Percentiles rank a stretch among this genome's conserved stretches.
phyloP scores from a whole-genome alignment of 2,113 vertebrate species.

The Circaetus cinerascens region DNA sequence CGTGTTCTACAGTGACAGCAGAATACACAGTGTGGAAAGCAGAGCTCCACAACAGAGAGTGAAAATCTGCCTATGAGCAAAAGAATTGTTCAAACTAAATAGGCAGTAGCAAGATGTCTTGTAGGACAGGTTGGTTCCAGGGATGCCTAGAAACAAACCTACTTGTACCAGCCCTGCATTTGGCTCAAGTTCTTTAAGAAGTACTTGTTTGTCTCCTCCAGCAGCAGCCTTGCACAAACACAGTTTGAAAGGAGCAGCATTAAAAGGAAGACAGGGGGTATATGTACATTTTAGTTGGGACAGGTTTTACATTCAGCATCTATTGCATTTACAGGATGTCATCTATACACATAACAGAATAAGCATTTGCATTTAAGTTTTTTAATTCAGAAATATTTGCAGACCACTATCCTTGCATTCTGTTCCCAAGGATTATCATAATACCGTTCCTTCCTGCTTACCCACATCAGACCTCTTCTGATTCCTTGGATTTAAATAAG shows the following conservation, averaged over 20 bases:
- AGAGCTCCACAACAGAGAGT: not conserved
- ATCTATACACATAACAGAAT: not conserved
- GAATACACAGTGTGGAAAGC: not conserved
- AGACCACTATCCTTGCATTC: not conserved
- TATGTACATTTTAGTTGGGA: not conserved
- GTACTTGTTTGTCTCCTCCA: not conserved
- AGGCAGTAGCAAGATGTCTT: not conserved
- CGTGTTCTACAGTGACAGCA: not conserved
- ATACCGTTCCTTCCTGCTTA: not conserved
- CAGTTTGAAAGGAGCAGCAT: not conserved
- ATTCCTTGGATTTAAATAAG: not conserved
- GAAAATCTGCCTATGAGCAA: not conserved
- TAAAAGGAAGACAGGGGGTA: not conserved
- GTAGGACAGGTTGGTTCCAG: not conserved
- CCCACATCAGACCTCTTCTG: not conserved
- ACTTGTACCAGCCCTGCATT: not conserved
- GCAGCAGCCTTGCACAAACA: not conserved
- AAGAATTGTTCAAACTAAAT: not conserved
- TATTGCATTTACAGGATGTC: not conserved
- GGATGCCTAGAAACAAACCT: not conserved
- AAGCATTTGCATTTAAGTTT: not conserved
- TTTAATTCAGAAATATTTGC: not conserved
- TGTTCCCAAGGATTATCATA: not conserved
- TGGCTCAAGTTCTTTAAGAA: not conserved
- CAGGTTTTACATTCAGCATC: not conserved